Conservation (phyloP, 2,888 invertebrate genomes). For the Sphaerophoria rueppellii region DNA sequence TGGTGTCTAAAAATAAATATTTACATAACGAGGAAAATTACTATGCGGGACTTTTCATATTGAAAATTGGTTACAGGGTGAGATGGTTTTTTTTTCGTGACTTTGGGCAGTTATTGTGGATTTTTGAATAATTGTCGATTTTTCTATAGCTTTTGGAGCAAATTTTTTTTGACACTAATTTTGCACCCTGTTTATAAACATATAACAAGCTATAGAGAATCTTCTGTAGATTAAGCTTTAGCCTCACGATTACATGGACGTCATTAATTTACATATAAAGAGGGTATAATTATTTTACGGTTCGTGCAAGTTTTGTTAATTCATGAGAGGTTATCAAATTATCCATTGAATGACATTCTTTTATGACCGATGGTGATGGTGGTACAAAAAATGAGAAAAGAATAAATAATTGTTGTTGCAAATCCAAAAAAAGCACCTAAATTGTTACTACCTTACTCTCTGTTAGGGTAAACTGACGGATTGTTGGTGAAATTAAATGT, state of each 20-base stretch:
- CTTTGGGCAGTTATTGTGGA: too few species aligned
- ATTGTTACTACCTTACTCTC: too few species aligned
- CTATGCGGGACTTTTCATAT: not conserved
- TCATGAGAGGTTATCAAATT: not conserved
- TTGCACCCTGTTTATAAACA: not conserved
- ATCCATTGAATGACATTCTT: not conserved
- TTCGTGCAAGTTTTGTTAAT: conserved; percentile 10
- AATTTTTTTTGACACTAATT: not conserved
- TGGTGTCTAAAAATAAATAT: not conserved
- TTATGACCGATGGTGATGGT: not conserved
- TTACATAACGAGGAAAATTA: not conserved
- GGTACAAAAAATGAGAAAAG: not conserved
- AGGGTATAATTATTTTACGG: conserved; percentile 11
- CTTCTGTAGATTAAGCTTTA: not conserved
- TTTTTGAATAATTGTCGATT: too few species aligned
- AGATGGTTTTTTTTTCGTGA: too few species aligned
- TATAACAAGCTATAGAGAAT: not conserved
- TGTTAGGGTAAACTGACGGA: too few species aligned
- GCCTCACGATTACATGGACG: conserved; percentile 7
- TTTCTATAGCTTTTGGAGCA: too few species aligned
- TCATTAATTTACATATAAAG: conserved; percentile 22
- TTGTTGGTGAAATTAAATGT: too few species aligned
- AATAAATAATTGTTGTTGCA: not conserved
- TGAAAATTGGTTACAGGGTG: not conserved
- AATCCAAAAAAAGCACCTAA: not conserved